A percentile compares a stretch with the other conserved stretches of the same genome.
Evolutionary conservation across 2,113 vertebrate genomes (phyloP).

Genomic region (Hirundichthys speculiger): DNA sequence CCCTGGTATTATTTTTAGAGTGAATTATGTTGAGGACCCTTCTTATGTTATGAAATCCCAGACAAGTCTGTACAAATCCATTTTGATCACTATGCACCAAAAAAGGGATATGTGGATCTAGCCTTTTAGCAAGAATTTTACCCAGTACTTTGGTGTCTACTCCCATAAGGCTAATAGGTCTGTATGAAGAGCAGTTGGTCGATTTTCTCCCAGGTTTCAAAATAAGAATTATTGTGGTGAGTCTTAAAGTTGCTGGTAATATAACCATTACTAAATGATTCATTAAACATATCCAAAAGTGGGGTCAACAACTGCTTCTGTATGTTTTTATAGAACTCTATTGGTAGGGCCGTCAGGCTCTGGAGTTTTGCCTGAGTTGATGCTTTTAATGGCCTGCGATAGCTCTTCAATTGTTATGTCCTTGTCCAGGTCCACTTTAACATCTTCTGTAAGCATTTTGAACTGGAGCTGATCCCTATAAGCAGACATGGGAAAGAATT

Average conservation of each 20-base stretch:
- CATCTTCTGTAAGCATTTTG: neutral
- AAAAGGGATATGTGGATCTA: neutral
- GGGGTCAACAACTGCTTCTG: slow-evolving; percentile 1
- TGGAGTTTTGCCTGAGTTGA: neutral
- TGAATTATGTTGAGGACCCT: neutral
- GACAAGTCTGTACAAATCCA: neutral
- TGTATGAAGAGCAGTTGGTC: slow-evolving; percentile 9
- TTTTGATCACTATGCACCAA: slow-evolving; percentile 5
- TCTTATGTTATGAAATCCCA: neutral
- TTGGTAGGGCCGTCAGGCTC: neutral
- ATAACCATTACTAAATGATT: neutral
- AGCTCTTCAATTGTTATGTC: neutral
- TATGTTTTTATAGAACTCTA: neutral
- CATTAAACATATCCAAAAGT: neutral
- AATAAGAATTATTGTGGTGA: slow-evolving; percentile 2
- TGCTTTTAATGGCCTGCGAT: neutral
- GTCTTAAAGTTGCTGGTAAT: slow-evolving; percentile 11
- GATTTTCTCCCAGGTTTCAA: slow-evolving; percentile 5
- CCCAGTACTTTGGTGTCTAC: slow-evolving; percentile 1
- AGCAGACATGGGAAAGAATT: neutral
- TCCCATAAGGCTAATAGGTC: slow-evolving; percentile 14
- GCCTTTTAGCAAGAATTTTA: slow-evolving; percentile 3
- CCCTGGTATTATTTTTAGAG: neutral
- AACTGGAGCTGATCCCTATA: neutral
- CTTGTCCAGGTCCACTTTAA: neutral